Conservation (phyloP, 2,113 vertebrate genomes). For the Hiodon tergisus region DNA sequence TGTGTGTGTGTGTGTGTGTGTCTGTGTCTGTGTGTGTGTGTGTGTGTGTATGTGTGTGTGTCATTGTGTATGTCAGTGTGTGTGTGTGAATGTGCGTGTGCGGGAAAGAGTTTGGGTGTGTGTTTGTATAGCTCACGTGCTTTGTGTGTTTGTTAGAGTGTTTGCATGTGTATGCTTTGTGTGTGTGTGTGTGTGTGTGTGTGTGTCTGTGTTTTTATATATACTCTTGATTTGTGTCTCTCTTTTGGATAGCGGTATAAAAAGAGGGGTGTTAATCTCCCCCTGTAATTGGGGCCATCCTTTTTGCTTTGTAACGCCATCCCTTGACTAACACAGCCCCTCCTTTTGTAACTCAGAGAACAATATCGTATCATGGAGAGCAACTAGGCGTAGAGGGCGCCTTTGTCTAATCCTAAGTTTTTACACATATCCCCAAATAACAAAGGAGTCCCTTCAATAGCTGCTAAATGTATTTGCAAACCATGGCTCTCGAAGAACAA, state of each 20-base stretch:
- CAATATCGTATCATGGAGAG: no score
- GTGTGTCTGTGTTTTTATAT: not conserved
- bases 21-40: constrained; percentile 1
- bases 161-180: not conserved
- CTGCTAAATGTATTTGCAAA: constrained; percentile 18
- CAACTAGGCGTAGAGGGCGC: no score
- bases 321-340: no score
- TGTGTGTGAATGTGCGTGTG: not conserved
- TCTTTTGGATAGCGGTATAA: no score
- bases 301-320: no score
- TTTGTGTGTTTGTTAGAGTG: no score
- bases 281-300: no score
- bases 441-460: constrained; percentile 26
- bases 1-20: not conserved
- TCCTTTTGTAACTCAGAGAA: no score
- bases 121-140: no score
- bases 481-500: constrained; percentile 25
- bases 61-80: no score
- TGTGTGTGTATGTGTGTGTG: not conserved
- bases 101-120: no score
- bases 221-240: not conserved
- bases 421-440: constrained; percentile 23
- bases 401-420: not conserved
- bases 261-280: no score
- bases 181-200: not conserved